Base-by-base conservation (phyloP, 2,113 vertebrate genomes). In the Psittacus erithacus region DNA sequence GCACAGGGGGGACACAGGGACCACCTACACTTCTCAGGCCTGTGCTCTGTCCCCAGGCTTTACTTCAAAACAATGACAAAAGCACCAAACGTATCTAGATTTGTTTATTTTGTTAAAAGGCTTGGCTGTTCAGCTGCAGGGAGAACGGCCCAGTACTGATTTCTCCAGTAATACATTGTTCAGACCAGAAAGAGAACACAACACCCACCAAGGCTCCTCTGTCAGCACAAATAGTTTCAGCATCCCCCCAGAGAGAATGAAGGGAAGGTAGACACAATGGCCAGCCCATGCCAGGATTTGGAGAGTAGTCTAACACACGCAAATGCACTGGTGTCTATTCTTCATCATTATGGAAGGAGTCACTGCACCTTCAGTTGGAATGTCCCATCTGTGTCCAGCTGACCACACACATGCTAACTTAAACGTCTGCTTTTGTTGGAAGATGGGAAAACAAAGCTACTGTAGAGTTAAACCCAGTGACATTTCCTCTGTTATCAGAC, bases 81-180 rank as follows among this genome's bases (percentile, higher is more conserved):
- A 80, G 59, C 90, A 83, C 59, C 29, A 1, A 47, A 28, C 27
- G 1, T 14, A 16, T 77, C 71, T n/a, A 79, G 47, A 69, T 69
- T 64, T 6, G 28, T 96, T 94, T 90, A 13, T 93, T 94, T 82
- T 79, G 74, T 92, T 86, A 93, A 95, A 96, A 95, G 90, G 75
- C 85, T 49, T 33, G 92, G 84, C 90, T 88, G 92, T 60, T 90
- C 4, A 35, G 3, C 75, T 76, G 93, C 84, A 77, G 68, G 75
- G 75, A 90, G 78, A 87, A 59, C 5, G 0, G 75, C 63, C 90
- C 44, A 9, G 62, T 46, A 83, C 90, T 87, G 44, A 15, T 63
- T 71, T 44, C 79, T 74, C 83, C 84, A 88, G 82, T 46, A 46
- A 82, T 7, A 88, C 79, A 22, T 8, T 62, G 70, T 91, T 70